Percentiles rank a stretch among this genome's conserved stretches.
Conservation (phyloP, 2,113 vertebrate species). For the Zingel zingel region DNA sequence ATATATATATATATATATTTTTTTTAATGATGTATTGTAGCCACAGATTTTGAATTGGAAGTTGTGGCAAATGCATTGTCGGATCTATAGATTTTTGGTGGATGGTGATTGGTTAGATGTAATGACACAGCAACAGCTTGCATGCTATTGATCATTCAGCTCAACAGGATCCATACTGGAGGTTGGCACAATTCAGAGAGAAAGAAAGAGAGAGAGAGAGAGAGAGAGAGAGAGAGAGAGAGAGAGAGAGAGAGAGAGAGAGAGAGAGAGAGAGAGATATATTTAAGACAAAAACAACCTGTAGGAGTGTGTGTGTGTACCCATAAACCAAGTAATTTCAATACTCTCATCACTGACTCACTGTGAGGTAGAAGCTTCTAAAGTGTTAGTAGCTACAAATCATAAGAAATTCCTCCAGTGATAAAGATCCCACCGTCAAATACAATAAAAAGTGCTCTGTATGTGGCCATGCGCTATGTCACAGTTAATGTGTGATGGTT, state of each 20-base stretch:
- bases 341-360: not conserved
- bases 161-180: constrained; percentile 17
- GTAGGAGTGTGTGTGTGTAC: too few species aligned
- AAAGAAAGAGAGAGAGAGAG: not conserved
- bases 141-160: constrained; percentile 41
- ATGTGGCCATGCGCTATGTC: not conserved
- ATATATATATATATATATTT: not conserved
- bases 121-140: constrained; percentile 5
- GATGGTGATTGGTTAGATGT: constrained; percentile 10
- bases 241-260: not conserved
- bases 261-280: not conserved
- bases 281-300: not conserved
- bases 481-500: constrained; percentile 25
- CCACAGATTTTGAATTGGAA: not conserved
- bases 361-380: not conserved
- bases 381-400: not conserved
- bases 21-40: not conserved
- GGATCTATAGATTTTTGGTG: not conserved
- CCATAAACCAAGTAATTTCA: not conserved
- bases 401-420: not conserved
- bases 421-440: not conserved
- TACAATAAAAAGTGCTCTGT: not conserved
- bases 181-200: not conserved
- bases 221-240: not conserved
- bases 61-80: not conserved